These are phyloP conservation scores for Gallinago media DNA, from an alignment of 2,113 vertebrate genomes.

Conservation along the genomic window DNA sequence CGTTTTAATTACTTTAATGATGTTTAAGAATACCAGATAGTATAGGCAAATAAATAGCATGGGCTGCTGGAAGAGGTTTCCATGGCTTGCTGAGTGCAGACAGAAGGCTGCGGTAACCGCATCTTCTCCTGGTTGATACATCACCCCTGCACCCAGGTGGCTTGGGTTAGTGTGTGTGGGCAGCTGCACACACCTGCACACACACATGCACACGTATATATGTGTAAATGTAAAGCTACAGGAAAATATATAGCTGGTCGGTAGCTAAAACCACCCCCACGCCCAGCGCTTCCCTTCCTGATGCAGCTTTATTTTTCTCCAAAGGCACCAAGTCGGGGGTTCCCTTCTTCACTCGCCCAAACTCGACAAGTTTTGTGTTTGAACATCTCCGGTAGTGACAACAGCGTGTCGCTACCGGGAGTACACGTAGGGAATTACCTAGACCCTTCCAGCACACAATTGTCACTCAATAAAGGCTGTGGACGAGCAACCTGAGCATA, in stretches of 20 bases:
- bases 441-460: no score
- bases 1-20: conserved; percentile 56
- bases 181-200: background rate
- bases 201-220: rapidly evolving
- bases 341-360: background rate
- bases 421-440: background rate
- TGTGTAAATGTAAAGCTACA: background rate
- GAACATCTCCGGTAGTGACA: background rate
- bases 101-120: background rate
- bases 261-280: background rate
- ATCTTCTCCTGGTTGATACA: background rate
- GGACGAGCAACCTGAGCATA: no score
- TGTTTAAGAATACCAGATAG: conserved; percentile 52
- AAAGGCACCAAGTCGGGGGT: background rate
- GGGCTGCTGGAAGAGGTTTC: background rate
- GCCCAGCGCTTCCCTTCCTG: background rate
- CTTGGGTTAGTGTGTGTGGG: background rate
- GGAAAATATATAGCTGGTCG: background rate
- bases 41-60: conserved; percentile 31
- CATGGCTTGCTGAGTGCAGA: background rate
- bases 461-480: no score
- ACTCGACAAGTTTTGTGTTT: background rate
- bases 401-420: background rate
- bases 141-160: background rate
- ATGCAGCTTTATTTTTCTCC: background rate